Conservation (phyloP, 1,140 invertebrate genomes). For the Euura lappo region DNA sequence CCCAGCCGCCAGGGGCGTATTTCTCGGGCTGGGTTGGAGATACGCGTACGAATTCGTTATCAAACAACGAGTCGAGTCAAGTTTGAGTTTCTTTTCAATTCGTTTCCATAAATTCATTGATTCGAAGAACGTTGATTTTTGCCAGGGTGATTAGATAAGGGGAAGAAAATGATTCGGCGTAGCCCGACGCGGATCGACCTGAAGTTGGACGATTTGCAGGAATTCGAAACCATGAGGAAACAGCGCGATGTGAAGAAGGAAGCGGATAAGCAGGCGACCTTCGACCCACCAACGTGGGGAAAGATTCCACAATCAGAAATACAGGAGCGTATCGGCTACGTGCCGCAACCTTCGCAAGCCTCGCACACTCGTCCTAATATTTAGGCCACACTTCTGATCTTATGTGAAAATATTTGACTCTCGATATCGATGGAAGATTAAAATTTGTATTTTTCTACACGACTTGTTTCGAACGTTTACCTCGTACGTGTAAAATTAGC, state of each 20-base stretch:
- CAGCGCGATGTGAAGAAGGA: conserved; percentile 62
- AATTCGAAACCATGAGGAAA: conserved; percentile 69
- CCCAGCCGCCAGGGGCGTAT: too few species aligned
- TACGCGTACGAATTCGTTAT: too few species aligned
- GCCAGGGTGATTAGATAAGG: too few species aligned
- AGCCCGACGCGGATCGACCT: conserved; percentile 78
- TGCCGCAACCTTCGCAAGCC: conserved; percentile 47
- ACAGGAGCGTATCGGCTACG: conserved; percentile 73
- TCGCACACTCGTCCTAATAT: conserved; percentile 47
- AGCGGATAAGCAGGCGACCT: conserved; percentile 55
- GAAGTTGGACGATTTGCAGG: conserved; percentile 77
- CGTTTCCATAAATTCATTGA: too few species aligned
- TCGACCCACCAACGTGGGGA: conserved; percentile 56
- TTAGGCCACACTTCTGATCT: conserved; percentile 17
- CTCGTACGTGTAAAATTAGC: too few species aligned
- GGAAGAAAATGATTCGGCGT: conserved; percentile 71
- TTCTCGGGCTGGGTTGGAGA: too few species aligned
- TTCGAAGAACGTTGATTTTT: too few species aligned
- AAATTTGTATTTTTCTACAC: too few species aligned
- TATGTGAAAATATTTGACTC: conserved; percentile 7
- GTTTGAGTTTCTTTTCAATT: too few species aligned
- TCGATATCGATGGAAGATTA: too few species aligned
- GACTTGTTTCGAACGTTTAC: too few species aligned
- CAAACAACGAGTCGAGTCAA: too few species aligned
- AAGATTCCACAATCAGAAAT: conserved; percentile 66